Conservation (phyloP, 2,797 vertebrate genomes). For the Pitangus sulphuratus region DNA sequence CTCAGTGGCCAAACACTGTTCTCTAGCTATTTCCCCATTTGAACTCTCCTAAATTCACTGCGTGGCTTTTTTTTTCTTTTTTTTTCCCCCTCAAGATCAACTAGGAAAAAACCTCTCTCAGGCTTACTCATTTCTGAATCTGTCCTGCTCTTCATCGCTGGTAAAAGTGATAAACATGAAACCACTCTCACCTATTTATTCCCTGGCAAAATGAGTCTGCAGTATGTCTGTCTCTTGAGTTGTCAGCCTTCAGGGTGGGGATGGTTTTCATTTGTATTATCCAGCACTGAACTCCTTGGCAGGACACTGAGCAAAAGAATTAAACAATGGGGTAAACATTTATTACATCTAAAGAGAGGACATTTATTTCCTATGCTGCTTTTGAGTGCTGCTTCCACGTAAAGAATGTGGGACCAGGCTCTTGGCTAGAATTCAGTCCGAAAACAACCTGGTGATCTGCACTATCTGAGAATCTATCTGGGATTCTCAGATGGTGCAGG, state of each 20-base stretch:
- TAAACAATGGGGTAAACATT: not conserved
- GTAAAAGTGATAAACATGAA: not conserved
- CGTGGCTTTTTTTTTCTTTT: not conserved
- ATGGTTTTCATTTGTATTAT: not conserved
- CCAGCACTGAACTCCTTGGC: not conserved
- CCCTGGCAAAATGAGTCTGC: not conserved
- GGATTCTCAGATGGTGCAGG: not conserved
- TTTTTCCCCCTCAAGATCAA: not conserved
- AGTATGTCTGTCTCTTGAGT: not conserved
- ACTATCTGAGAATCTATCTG: not conserved
- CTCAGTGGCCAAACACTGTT: not conserved
- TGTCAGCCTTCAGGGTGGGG: not conserved
- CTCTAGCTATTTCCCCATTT: not conserved
- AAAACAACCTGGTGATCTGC: not conserved
- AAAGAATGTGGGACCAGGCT: accelerated
- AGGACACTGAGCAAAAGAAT: not conserved
- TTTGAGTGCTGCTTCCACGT: not conserved
- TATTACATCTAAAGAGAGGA: not conserved
- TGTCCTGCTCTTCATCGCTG: not conserved
- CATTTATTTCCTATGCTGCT: not conserved
- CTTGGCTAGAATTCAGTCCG: not conserved
- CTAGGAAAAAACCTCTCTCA: not conserved
- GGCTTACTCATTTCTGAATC: not conserved
- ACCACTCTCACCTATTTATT: not conserved
- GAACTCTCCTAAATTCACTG: not conserved